Evolutionary conservation across 2,113 vertebrate genomes (phyloP).

Genomic region (Lanius collurio): DNA sequence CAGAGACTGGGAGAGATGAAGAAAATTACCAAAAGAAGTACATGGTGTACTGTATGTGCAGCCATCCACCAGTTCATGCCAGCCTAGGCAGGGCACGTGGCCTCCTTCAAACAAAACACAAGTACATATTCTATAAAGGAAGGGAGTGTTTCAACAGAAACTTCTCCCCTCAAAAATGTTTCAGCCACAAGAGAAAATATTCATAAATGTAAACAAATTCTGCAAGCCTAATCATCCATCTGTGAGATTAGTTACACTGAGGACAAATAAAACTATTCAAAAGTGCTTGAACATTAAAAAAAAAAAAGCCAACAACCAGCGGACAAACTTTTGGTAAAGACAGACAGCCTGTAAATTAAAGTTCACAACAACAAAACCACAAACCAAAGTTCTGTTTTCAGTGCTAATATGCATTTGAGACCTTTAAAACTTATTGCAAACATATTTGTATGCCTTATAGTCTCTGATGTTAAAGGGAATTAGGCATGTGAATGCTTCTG

Average conservation of each 20-base stretch:
- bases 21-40: not conserved
- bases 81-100: not conserved
- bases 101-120: not conserved
- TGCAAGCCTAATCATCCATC: not conserved
- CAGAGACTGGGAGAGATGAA: not conserved
- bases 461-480: not conserved
- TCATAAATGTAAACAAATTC: slow-evolving; percentile 9
- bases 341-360: not conserved
- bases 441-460: not conserved
- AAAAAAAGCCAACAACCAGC: not conserved
- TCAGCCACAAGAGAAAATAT: not conserved
- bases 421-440: not conserved
- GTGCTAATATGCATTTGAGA: not conserved
- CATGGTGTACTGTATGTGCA: not conserved
- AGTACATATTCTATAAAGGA: not conserved
- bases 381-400: not conserved
- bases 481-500: not conserved
- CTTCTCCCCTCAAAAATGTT: not conserved
- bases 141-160: not conserved
- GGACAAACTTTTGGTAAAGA: not conserved
- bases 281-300: not conserved
- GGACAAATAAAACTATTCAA: not conserved
- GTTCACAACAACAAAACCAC: not conserved
- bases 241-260: not conserved
- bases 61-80: not conserved